Evolutionary conservation across 2,888 invertebrate genomes (phyloP).

Genomic region (Caenorhabditis sinica): DNA sequence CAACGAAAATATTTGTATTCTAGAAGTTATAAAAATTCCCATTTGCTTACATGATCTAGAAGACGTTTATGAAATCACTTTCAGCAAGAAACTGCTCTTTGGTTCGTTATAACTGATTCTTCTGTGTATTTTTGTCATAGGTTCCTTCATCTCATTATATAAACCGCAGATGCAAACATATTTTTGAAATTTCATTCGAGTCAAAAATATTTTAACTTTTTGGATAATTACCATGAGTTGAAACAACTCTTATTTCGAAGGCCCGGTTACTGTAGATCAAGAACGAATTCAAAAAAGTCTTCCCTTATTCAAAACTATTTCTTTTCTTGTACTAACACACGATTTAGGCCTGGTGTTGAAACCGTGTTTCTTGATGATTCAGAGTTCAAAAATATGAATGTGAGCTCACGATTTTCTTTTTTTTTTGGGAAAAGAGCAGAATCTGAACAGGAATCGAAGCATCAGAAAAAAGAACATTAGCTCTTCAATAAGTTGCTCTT

Average conservation of each 20-base stretch:
- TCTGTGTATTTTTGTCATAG: slow-evolving; percentile 16
- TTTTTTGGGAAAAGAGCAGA: background rate
- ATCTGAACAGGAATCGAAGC: background rate
- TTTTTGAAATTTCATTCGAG: background rate
- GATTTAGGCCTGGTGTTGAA: background rate
- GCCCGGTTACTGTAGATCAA: too few species aligned
- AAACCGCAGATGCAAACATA: background rate
- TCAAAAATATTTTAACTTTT: too few species aligned
- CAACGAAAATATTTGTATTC: too few species aligned
- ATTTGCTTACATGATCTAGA: background rate
- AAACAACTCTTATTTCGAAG: too few species aligned
- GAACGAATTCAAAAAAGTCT: too few species aligned
- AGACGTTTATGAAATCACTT: background rate
- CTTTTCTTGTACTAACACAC: background rate
- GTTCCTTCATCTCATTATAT: background rate
- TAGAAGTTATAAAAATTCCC: too few species aligned
- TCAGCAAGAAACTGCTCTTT: background rate
- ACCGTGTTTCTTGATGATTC: background rate
- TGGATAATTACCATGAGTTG: too few species aligned
- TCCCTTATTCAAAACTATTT: background rate
- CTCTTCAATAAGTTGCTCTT: too few species aligned
- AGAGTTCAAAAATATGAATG: slow-evolving; percentile 24
- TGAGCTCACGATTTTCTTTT: slow-evolving; percentile 6
- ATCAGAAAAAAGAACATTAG: too few species aligned
- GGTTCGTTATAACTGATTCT: slow-evolving; percentile 17